Base-by-base conservation (phyloP, 2,113 vertebrate genomes). In the Calyptommatus sinebrachiatus region DNA sequence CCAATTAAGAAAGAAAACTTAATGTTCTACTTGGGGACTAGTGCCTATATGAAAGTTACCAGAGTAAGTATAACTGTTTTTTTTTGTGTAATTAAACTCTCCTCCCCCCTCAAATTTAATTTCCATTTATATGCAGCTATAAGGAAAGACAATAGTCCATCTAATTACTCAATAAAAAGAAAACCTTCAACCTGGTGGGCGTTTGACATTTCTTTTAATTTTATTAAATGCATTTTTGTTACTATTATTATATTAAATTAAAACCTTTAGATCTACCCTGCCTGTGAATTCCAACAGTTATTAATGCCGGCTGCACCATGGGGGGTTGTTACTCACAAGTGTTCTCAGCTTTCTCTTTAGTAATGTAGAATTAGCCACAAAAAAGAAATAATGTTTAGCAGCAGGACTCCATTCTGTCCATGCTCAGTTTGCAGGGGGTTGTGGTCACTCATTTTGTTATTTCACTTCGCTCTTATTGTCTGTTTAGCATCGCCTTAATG, bases 201-300 rank as follows among this genome's bases (percentile, higher is more conserved):
- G 31, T 53, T 68, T 77, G 50, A 31, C 41, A 46, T 45, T 71
- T 24, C 29, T 24, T 66, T 26, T 16, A 45, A 46, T 71, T 48
- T 71, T 65, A 65, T 65, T 65, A 65, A 65, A 65, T 65, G n/a
- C 20, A 66, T 66, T 66, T 61, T 66, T 66, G 29, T 45, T 60
- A 74, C 22, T 57, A 74, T 73, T 74, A 74, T 74, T 74, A 62
- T 26, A 57, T 74, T 74, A 74, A 41, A 62, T 76, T 65, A 22
- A 63, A 65, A 26, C 61, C 46, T 46, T 31, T 46, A 22, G n/a
- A 29, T 46, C 18, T 76, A 48, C 26, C 22, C 35, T 75, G 41
- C 21, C 26, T 45, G 2, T 11, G 4, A 46, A 14, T 11, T 24
- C 41, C 68, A 22, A 24, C 57, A 22, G 20, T 35, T 46, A 16